A percentile compares a stretch with the other conserved stretches of the same genome.
These are phyloP conservation scores for Syngnathoides biaculeatus DNA, from an alignment of 2,113 vertebrate genomes.

Conservation along the genomic window DNA sequence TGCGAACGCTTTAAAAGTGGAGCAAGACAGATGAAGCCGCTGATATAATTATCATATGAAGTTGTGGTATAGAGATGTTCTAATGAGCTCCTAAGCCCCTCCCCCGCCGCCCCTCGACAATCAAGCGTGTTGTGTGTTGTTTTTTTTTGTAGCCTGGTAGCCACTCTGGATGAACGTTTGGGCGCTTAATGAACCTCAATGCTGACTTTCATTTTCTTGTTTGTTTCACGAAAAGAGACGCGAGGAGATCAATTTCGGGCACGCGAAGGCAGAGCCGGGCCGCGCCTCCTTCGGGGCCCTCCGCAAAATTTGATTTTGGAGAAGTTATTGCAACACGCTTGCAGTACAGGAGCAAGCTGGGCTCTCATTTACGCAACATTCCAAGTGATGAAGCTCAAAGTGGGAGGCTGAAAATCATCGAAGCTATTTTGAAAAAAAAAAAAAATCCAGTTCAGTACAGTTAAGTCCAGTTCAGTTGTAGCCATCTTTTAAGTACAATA, in stretches of 20 bases:
- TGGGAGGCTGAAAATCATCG: no score
- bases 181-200: slow-evolving; percentile 6
- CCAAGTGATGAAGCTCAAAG: neutral
- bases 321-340: neutral
- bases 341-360: neutral
- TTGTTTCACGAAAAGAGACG: neutral
- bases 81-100: neutral
- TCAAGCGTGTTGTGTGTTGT: neutral
- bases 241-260: neutral
- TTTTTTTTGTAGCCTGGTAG: neutral
- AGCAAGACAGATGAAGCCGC: neutral
- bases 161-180: no score
- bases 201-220: neutral
- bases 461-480: no score
- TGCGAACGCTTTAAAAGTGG: neutral
- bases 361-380: neutral
- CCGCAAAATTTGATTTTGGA: neutral
- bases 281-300: neutral
- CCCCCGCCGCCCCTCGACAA: neutral
- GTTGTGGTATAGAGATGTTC: neutral
- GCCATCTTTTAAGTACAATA: no score
- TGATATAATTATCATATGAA: neutral
- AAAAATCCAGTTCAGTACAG: no score
- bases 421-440: no score
- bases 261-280: neutral